phyloP scores from a whole-genome alignment of 2,797 vertebrate species.

The Spinus pinus region DNA sequence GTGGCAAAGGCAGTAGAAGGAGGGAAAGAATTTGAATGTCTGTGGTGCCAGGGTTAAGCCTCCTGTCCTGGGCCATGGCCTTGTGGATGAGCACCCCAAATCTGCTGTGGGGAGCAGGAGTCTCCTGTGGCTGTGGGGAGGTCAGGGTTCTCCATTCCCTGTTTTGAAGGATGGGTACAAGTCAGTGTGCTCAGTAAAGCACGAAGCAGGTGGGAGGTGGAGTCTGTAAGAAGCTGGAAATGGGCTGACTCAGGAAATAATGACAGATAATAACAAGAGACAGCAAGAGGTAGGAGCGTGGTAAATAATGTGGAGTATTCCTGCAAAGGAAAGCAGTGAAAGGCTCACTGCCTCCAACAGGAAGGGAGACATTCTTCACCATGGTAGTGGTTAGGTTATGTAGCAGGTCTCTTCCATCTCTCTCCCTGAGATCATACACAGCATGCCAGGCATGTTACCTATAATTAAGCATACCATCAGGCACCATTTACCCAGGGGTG shows the following conservation, averaged over 20 bases:
- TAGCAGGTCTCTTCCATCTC: neutral
- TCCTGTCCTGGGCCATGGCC: neutral
- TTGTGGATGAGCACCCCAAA: neutral
- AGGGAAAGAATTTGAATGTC: neutral
- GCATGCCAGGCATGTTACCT: neutral
- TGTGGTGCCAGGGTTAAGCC: neutral
- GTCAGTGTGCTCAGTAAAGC: neutral
- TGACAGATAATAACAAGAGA: neutral
- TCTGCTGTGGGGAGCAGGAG: neutral
- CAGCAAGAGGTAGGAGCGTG: rapidly evolving
- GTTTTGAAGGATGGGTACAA: neutral
- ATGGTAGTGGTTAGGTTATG: neutral
- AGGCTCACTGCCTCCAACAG: neutral
- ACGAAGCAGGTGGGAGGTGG: neutral
- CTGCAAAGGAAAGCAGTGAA: neutral
- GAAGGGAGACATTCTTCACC: neutral
- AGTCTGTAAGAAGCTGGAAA: neutral
- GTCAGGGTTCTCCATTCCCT: neutral
- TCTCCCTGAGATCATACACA: neutral
- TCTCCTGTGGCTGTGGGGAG: rapidly evolving
- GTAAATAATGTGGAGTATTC: neutral
- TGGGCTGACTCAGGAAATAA: neutral
- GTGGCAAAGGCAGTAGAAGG: rapidly evolving
- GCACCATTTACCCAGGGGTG: constrained; percentile 16
- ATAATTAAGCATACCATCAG: constrained; percentile 8